phyloP scores from a whole-genome alignment of 1,140 invertebrate species.

The Cepaea nemoralis region DNA sequence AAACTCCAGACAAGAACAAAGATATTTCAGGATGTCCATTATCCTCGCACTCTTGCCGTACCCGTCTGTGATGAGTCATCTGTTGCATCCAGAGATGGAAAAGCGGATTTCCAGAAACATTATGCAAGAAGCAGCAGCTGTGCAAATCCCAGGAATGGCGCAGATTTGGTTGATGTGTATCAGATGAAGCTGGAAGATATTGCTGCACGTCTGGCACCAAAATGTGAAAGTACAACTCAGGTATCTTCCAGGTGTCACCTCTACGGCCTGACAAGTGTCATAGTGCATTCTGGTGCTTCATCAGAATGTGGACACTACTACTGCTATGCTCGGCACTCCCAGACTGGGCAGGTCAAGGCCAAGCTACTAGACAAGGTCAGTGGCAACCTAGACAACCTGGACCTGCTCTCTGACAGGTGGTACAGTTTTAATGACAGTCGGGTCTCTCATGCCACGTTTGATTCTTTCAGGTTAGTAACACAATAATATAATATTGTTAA shows the following conservation, averaged over 20 bases:
- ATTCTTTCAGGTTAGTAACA: constrained; percentile 72
- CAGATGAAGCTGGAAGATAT: constrained; percentile 19
- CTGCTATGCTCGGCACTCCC: constrained; percentile 79
- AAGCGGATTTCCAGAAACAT: constrained; percentile 5
- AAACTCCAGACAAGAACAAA: constrained; percentile 82
- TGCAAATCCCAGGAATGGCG: neutral
- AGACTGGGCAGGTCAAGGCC: constrained; percentile 49
- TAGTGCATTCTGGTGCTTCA: constrained; percentile 85
- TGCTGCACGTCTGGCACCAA: neutral
- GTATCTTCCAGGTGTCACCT: constrained; percentile 40
- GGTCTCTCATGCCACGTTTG: constrained; percentile 77
- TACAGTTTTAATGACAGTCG: constrained; percentile 85
- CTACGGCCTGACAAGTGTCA: constrained; percentile 84
- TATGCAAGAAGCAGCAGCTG: constrained; percentile 1
- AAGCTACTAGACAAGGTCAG: constrained; percentile 41
- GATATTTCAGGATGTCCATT: constrained; percentile 69
- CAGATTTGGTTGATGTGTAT: neutral
- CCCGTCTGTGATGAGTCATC: constrained; percentile 46
- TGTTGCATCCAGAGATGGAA: neutral
- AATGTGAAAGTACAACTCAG: neutral
- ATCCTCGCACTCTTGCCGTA: constrained; percentile 66
- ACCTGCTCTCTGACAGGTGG: constrained; percentile 77
- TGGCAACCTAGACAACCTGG: constrained; percentile 43
- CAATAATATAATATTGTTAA: too few species aligned
- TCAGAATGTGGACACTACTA: constrained; percentile 90